Conservation (phyloP, 2,113 vertebrate species). For the Eretmochelys imbricata region DNA sequence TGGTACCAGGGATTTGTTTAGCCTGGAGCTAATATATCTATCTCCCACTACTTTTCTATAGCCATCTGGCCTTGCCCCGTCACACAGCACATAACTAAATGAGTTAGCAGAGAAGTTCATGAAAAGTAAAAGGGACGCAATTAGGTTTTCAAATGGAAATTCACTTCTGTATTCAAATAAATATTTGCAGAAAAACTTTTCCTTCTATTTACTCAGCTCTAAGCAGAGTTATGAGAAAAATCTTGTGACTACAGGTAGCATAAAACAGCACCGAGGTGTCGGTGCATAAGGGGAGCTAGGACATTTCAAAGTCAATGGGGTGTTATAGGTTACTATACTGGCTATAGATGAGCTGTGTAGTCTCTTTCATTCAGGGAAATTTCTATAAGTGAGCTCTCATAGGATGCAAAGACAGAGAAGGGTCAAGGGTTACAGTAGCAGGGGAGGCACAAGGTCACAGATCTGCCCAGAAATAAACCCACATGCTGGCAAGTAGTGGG, state of each 20-base stretch:
- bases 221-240: background rate
- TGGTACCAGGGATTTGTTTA: no score
- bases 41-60: no score
- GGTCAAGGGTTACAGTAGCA: background rate
- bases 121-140: background rate
- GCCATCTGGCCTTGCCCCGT: no score
- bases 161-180: background rate
- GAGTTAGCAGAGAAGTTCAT: background rate
- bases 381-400: background rate
- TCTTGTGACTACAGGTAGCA: background rate
- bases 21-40: no score
- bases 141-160: background rate
- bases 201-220: background rate
- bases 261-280: background rate
- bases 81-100: background rate
- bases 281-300: background rate
- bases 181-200: background rate
- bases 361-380: fast-evolving
- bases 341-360: background rate
- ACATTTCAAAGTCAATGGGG: background rate
- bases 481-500: background rate
- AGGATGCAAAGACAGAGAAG: background rate
- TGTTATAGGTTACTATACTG: background rate
- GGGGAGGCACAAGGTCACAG: background rate
- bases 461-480: background rate